These are phyloP conservation scores for Colius striatus DNA, from an alignment of 2,113 vertebrate species.

Conservation along the genomic window DNA sequence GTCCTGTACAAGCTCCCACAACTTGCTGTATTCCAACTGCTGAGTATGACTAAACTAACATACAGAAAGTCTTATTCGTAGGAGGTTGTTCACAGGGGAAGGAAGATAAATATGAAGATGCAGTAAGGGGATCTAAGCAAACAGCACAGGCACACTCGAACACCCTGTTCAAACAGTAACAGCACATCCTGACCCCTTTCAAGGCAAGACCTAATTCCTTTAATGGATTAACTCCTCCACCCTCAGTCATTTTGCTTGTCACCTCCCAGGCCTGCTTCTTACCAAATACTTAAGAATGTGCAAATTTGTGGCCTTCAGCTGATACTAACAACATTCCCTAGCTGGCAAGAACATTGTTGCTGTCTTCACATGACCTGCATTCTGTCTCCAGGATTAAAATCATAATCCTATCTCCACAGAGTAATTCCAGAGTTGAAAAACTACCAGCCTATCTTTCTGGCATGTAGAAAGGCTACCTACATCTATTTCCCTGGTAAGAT, in stretches of 20 bases:
- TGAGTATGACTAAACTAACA: constrained; percentile 31
- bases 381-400: background rate
- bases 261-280: background rate
- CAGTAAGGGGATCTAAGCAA: constrained; percentile 54
- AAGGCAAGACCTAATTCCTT: constrained; percentile 56
- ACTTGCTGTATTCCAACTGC: background rate
- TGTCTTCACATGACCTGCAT: background rate
- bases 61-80: background rate
- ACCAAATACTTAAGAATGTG: background rate
- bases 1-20: constrained; percentile 17
- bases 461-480: background rate
- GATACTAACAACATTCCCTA: background rate
- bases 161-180: constrained; percentile 41
- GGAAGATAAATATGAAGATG: constrained; percentile 2
- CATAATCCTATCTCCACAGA: background rate
- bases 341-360: background rate
- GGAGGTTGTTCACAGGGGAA: constrained; percentile 44
- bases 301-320: background rate
- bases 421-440: background rate
- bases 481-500: background rate
- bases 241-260: background rate
- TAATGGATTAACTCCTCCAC: constrained; percentile 51
- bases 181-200: constrained; percentile 43
- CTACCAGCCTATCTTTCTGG: background rate
- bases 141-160: constrained; percentile 49